Evolutionary conservation across 2,113 vertebrate genomes (phyloP), one percentile per base, ranked within the genome.

Genomic region (Peromyscus californicus): DNA sequence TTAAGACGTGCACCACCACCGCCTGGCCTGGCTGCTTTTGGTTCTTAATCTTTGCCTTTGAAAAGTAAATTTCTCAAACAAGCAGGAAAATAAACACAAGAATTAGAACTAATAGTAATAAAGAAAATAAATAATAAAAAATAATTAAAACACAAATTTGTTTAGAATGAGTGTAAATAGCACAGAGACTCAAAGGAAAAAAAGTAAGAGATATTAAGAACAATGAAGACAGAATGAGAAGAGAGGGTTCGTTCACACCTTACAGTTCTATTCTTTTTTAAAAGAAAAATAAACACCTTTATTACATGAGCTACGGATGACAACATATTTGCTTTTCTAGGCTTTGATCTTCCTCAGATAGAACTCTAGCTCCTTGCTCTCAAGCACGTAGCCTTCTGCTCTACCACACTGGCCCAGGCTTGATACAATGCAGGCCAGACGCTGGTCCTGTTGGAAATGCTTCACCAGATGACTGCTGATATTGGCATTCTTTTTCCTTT

Each of bases 91-190:
- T 79, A 63, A 74, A 84, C 74, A 57, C 4, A 94, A 92, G 45
- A 83, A 86, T 61, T 48, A 63, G 13, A 92, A 57, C 24, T 85
- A 69, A 78, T 90, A 95, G 78, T 78, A 78, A 84, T 78, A 93
- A 95, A 93, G 63, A 29, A 54, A 74, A n/a, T 83, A 61, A 83
- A 39, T 83, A 83, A 22, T 26, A 83, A 65, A 54, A 67, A 45
- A 42, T 86, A 31, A 63, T 31, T 91, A 24, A 93, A 76, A 80
- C 70, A 63, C 42, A 95, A 45, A 45, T 92, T 82, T 79, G 9
- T 95, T 94, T 95, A 78, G 93, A 69, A 82, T 95, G 33, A 72
- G 74, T 97, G 22, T 87, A 95, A 95, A 95, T 13, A 89, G 42
- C 59, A 95, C 31, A 90, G 11, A 82, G 75, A 84, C 42, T 48